phyloP scores from a whole-genome alignment of 2,888 invertebrate genomes.

The Polietes domitor region DNA sequence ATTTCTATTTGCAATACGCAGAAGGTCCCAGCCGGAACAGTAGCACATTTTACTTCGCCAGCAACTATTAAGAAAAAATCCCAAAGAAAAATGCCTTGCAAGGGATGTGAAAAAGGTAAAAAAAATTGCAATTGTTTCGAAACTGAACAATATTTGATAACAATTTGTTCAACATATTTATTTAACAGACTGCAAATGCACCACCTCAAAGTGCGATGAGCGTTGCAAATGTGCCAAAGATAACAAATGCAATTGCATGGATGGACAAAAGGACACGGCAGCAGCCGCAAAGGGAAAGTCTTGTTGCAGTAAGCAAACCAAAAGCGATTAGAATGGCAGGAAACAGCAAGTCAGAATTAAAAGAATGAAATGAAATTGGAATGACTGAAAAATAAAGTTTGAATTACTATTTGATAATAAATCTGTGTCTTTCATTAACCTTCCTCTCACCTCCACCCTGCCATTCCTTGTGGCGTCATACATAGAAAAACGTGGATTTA shows the following conservation, averaged over 20 bases:
- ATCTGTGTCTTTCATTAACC: background rate
- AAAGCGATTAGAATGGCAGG: constrained; percentile 54
- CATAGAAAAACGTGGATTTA: constrained; percentile 2
- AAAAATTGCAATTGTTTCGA: constrained; percentile 30
- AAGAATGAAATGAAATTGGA: background rate
- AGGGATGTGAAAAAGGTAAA: constrained; percentile 74
- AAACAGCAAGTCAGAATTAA: background rate
- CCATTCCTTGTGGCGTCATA: background rate
- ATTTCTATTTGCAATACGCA: constrained; percentile 14
- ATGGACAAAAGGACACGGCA: constrained; percentile 62
- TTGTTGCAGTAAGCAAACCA: constrained; percentile 69
- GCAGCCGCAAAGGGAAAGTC: constrained; percentile 58
- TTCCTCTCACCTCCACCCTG: background rate
- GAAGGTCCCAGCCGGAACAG: constrained; percentile 6
- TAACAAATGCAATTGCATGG: constrained; percentile 71
- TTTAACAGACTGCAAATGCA: constrained; percentile 77
- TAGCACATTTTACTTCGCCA: background rate
- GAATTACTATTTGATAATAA: constrained; percentile 8
- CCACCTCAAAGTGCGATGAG: constrained; percentile 75
- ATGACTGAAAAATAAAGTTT: constrained; percentile 29
- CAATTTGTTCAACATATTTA: constrained; percentile 4
- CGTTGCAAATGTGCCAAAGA: constrained; percentile 75
- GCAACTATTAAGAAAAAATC: background rate
- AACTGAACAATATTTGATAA: background rate
- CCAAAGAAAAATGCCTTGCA: constrained; percentile 73